These are phyloP conservation scores for Reticulitermes speratus DNA, from an alignment of 1,140 invertebrate species.

Conservation along the genomic window DNA sequence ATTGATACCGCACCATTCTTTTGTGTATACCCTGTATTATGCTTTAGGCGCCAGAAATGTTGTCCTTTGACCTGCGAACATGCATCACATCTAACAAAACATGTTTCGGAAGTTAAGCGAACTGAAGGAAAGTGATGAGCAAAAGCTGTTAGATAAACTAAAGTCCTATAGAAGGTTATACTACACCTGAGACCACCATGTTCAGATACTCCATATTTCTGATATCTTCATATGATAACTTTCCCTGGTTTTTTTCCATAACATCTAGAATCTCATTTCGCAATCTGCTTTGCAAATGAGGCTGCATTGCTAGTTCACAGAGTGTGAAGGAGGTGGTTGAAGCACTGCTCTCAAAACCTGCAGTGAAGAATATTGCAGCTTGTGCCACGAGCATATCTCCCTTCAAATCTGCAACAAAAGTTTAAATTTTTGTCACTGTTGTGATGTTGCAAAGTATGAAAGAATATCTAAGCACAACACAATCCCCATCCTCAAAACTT, in stretches of 20 bases:
- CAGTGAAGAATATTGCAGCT: slow-evolving; percentile 46
- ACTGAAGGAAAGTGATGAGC: no score
- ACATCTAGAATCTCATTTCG: slow-evolving; percentile 35
- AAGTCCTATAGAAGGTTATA: no score
- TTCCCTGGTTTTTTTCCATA: slow-evolving; percentile 33
- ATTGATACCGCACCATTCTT: no score
- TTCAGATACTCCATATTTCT: slow-evolving; percentile 37
- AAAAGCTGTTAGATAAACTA: no score
- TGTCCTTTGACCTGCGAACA: no score
- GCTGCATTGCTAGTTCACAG: slow-evolving; percentile 41
- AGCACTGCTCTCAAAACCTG: slow-evolving; percentile 52
- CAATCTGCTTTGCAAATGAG: slow-evolving; percentile 36
- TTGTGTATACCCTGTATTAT: no score
- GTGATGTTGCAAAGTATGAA: no score
- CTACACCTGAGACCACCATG: slow-evolving; percentile 34
- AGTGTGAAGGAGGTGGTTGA: slow-evolving; percentile 38
- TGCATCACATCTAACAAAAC: no score
- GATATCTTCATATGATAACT: slow-evolving; percentile 36
- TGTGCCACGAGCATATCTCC: slow-evolving; percentile 16
- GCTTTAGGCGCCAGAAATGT: no score
- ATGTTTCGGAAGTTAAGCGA: no score
- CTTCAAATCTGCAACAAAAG: neutral
- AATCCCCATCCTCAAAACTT: no score
- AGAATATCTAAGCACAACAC: no score
- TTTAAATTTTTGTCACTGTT: neutral